Percentiles rank a stretch among this genome's conserved stretches.
These are phyloP conservation scores for Heliconius ismenius DNA, from an alignment of 2,888 invertebrate species.

Conservation along the genomic window DNA sequence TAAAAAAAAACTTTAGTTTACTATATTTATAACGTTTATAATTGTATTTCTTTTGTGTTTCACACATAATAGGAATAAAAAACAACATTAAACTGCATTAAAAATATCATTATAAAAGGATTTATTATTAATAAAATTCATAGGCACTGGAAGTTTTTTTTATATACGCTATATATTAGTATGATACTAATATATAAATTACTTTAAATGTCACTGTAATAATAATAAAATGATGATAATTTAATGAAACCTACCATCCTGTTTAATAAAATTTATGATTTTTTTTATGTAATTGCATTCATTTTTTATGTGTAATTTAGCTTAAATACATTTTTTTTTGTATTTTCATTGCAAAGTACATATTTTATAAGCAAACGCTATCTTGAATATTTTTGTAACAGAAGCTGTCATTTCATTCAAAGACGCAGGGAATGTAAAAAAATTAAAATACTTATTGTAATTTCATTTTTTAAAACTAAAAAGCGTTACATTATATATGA, in stretches of 20 bases:
- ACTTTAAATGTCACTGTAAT: background rate
- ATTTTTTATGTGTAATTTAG: background rate
- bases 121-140: background rate
- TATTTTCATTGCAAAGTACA: background rate
- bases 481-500: background rate
- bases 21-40: no score
- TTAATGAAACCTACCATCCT: background rate
- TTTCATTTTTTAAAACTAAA: background rate
- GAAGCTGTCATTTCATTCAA: background rate
- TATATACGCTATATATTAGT: no score
- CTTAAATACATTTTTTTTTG: background rate
- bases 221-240: background rate
- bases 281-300: background rate
- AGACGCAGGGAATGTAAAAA: slow-evolving; percentile 5
- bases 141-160: no score
- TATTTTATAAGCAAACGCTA: background rate
- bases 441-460: slow-evolving; percentile 15
- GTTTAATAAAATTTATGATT: background rate
- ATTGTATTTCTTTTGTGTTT: background rate
- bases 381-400: slow-evolving; percentile 4
- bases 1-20: background rate
- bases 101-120: background rate
- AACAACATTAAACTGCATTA: background rate
- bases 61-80: background rate
- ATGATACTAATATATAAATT: background rate